Conservation (phyloP, 2,888 invertebrate genomes). For the Epinotia nisella region DNA sequence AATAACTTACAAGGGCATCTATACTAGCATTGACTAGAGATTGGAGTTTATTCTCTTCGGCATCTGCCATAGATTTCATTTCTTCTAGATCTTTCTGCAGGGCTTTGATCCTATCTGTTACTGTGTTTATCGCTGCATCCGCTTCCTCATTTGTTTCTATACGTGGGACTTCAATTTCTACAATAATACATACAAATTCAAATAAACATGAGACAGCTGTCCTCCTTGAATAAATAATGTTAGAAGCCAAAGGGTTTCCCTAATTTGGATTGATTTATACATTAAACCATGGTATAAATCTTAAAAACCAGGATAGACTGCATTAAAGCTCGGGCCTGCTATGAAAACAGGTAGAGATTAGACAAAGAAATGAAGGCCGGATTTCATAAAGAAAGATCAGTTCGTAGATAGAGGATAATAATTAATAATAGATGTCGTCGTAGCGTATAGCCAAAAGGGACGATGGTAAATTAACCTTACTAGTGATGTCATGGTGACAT, state of each 20-base stretch:
- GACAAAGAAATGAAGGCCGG: too few species aligned
- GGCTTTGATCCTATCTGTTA: constrained; percentile 65
- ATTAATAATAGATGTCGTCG: too few species aligned
- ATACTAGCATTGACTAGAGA: constrained; percentile 69
- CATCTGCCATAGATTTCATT: constrained; percentile 66
- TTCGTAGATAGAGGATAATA: too few species aligned
- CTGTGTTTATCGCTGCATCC: constrained; percentile 59
- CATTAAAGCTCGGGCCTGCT: too few species aligned
- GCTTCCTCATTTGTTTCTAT: constrained; percentile 69
- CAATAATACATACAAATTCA: constrained; percentile 36
- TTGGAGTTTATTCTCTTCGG: constrained; percentile 73
- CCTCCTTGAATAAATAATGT: not conserved
- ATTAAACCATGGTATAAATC: not conserved
- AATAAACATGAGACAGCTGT: not conserved
- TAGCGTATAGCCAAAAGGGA: too few species aligned
- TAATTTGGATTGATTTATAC: not conserved
- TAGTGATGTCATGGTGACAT: too few species aligned
- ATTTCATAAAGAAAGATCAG: too few species aligned
- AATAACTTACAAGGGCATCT: constrained; percentile 73
- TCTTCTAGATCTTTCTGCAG: constrained; percentile 66
- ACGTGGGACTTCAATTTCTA: constrained; percentile 65
- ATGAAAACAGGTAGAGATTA: too few species aligned
- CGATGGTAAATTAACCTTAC: too few species aligned
- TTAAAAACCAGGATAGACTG: too few species aligned
- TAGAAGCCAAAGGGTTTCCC: too few species aligned